phyloP scores from a whole-genome alignment of 2,888 invertebrate genomes.

The Dorcus hopei region DNA sequence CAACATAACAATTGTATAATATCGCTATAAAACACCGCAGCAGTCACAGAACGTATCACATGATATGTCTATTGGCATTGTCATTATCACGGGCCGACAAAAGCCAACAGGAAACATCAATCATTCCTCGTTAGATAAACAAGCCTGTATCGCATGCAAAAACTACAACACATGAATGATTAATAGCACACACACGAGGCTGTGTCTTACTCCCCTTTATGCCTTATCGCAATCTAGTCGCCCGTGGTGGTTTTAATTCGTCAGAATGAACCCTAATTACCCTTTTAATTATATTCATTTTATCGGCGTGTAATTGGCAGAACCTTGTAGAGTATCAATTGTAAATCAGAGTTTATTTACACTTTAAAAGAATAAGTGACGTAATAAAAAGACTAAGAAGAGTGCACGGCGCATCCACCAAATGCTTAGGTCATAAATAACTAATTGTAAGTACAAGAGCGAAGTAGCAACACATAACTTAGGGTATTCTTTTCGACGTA shows the following conservation, averaged over 20 bases:
- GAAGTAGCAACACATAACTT: too few species aligned
- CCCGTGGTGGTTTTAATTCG: not conserved
- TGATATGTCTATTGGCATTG: constrained; percentile 25
- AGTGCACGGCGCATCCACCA: too few species aligned
- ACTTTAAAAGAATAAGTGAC: too few species aligned
- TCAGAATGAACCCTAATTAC: not conserved
- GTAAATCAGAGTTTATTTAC: too few species aligned
- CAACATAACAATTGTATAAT: constrained; percentile 3
- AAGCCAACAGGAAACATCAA: constrained; percentile 27
- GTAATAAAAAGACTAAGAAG: too few species aligned
- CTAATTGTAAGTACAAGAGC: too few species aligned
- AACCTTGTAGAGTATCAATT: too few species aligned
- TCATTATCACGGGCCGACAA: constrained; percentile 24
- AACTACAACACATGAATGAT: not conserved
- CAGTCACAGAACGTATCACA: constrained; percentile 7
- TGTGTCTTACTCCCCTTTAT: not conserved
- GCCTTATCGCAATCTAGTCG: not conserved
- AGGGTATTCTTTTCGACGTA: too few species aligned
- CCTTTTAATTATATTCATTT: not conserved
- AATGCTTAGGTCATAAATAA: too few species aligned
- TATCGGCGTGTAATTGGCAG: not conserved
- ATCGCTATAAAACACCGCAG: constrained; percentile 3
- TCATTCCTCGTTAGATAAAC: constrained; percentile 11
- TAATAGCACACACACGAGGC: not conserved
- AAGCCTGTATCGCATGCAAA: constrained; percentile 2